Conservation (phyloP, 2,797 vertebrate genomes). For the Sebastes vulpes region DNA sequence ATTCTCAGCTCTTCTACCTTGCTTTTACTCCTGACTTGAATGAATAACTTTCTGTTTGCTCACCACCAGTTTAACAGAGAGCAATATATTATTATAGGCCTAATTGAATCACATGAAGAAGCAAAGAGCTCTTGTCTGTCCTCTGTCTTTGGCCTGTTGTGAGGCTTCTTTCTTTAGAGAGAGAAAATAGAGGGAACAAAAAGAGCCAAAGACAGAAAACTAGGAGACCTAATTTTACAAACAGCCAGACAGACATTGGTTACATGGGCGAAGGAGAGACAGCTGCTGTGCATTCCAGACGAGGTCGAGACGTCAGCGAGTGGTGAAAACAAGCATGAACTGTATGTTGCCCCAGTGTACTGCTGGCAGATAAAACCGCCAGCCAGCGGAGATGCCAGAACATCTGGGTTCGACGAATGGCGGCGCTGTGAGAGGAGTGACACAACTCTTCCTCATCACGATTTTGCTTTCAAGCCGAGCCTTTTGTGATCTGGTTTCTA, state of each 20-base stretch:
- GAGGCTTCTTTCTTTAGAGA: conserved; percentile 36
- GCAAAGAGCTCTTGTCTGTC: conserved; percentile 47
- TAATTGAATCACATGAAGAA: conserved; percentile 72
- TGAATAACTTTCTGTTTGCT: conserved; percentile 45
- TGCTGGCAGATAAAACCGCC: conserved; percentile 71
- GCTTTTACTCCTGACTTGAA: conserved; percentile 15
- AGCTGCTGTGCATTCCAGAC: conserved; percentile 86
- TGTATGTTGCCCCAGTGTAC: conserved; percentile 64
- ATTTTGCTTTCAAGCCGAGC: not conserved
- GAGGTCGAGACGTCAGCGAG: conserved; percentile 75
- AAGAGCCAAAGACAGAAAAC: conserved; percentile 27
- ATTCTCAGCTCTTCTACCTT: conserved; percentile 20
- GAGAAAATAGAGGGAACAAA: conserved; percentile 5
- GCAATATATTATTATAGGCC: conserved; percentile 53
- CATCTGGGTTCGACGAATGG: conserved; percentile 70
- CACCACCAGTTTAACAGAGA: conserved; percentile 14
- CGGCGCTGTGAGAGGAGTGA: conserved; percentile 15
- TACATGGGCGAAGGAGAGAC: conserved; percentile 71
- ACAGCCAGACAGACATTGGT: conserved; percentile 76
- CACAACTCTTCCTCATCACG: conserved; percentile 14
- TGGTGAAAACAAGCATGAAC: conserved; percentile 75
- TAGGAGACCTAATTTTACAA: conserved; percentile 68
- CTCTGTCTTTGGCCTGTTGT: conserved; percentile 32
- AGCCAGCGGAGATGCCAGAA: conserved; percentile 73
- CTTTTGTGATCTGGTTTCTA: conserved; percentile 16